phyloP scores from a whole-genome alignment of 2,888 invertebrate genomes.

The Cosmia pyralina region DNA sequence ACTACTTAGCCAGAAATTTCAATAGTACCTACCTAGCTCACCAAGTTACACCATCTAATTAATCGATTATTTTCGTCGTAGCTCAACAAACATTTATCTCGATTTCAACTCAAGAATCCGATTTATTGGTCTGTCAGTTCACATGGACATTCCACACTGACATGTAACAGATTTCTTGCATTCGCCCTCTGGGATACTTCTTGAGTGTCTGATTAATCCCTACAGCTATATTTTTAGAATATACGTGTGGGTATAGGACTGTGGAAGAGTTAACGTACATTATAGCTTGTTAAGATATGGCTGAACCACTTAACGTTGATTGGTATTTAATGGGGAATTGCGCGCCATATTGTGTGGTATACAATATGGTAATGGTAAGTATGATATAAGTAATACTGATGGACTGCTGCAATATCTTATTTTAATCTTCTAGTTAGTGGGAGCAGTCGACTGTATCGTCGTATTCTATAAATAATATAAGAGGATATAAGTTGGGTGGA shows the following conservation, averaged over 20 bases:
- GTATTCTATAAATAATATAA: slow-evolving; percentile 31
- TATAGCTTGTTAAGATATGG: slow-evolving; percentile 67
- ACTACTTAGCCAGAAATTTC: not conserved
- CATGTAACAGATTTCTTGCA: slow-evolving; percentile 67
- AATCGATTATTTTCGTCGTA: slow-evolving; percentile 59
- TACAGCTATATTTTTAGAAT: slow-evolving; percentile 70
- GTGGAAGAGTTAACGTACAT: slow-evolving; percentile 60
- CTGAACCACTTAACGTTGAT: slow-evolving; percentile 65
- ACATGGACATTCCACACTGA: slow-evolving; percentile 64
- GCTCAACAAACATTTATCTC: slow-evolving; percentile 46
- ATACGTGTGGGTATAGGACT: slow-evolving; percentile 53
- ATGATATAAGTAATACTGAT: slow-evolving; percentile 52
- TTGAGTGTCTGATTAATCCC: slow-evolving; percentile 63
- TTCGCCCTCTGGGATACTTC: slow-evolving; percentile 60
- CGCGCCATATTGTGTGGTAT: slow-evolving; percentile 57
- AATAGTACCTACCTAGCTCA: slow-evolving; percentile 2
- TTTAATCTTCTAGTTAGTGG: slow-evolving; percentile 40
- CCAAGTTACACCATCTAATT: slow-evolving; percentile 31
- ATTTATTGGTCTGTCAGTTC: slow-evolving; percentile 62
- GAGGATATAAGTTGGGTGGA: slow-evolving; percentile 3
- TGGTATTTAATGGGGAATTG: slow-evolving; percentile 69
- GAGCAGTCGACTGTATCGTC: slow-evolving; percentile 18
- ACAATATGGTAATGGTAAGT: too few relatives aligned
- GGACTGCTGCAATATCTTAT: slow-evolving; percentile 44
- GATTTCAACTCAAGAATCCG: slow-evolving; percentile 51